Evolutionary conservation across 2,888 invertebrate species (phyloP), one percentile per base, ranked within the genome.

Genomic region (Pollenia angustigena): DNA sequence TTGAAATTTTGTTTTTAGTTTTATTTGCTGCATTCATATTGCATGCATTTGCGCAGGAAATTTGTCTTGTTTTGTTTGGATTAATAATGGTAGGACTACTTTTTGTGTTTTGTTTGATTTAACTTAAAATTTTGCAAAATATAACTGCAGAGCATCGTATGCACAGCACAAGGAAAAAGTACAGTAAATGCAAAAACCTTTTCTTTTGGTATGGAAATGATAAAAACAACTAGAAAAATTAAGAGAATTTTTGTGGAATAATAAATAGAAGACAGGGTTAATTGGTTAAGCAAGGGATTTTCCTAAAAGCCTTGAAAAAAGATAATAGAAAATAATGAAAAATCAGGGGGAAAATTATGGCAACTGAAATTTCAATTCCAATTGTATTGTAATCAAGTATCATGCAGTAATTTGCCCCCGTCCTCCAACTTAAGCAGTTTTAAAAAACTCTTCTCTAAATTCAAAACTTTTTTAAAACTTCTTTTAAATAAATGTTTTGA

Each of bases 21-120:
- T 84, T 81, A 81, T 78, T 80, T 85, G 82, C 50, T 87, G 87
- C 87, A 87, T 75, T 87, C 87, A 80, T 80, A 82, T 82, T 87
- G 85, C 80, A 85, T 87, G 87, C 87, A 87, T 85, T 85, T 87
- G 87, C 87, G 85, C 87, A 87, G 87, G 76, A 87, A 72, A 82
- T 85, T 85, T 87, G 85, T 62, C 78, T 74, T 81, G 84, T 66
- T 83, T 81, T 81, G 68, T 62, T 54, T 78, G 85, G 50, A 72
- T 66, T 62, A 79, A 81, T 76, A 75, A 52, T 68, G 69, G 60
- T 8, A 7, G 6, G 64, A 52, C 18, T 48, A 48, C 8, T 10
- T 14, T 64, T 40, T 44, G 10, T 44, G 10, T 44, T 81, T 54
- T 72, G 2, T 64, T 64, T 54, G 16, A 44, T 50, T 71, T 83